Evolutionary conservation across 2,888 invertebrate species (phyloP), one percentile per base, ranked within the genome.

Genomic region (Prosapia bicincta): DNA sequence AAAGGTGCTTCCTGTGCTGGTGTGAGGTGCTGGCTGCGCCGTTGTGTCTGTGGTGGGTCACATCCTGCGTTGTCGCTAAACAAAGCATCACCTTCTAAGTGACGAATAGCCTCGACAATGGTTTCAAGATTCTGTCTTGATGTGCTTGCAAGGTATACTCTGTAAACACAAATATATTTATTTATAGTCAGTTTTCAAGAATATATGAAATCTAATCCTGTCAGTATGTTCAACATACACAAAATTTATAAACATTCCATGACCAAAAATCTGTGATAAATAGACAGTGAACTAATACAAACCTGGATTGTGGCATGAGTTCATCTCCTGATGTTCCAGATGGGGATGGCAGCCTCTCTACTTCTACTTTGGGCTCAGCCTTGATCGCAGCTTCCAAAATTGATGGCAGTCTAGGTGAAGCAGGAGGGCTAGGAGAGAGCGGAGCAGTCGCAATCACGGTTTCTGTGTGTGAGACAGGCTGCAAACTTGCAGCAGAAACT

Each of bases 71-170:
- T 72, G 23, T 96, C 96, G 79, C 92, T 90, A 86, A 97, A 97
- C 83, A 97, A 87, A 85, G 96, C 96, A 85, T 97, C 98, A 65
- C 98, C 98, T 85, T 99, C 99, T 80, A 99, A 87, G 84, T 99
- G 98, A 54, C 98, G 92, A 83, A 99, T 99, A 75, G 99, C 99
- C 85, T 99, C 98, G 54, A 99, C 97, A 81, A 99, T 98, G 15
- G 98, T 98, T 86, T 99, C 98, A 82, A 99, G 88, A 85, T 98
- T 98, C 85, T 97, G 96, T 74, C 97, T 91, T 79, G 96, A 96
- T 72, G 94, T 94, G 80, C 90, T 91, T 20, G 91, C 89, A 71
- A 89, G 84, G 81, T 88, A 90, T 73, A 89, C 84, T 79, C 89
- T 86, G 74, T 82, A n/a, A n/a, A n/a, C n/a, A n/a, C n/a, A n/a